A percentile compares a stretch with the other conserved stretches of the same genome.
Evolutionary conservation across 2,113 vertebrate species (phyloP).

Genomic region (Nothoprocta pentlandii): DNA sequence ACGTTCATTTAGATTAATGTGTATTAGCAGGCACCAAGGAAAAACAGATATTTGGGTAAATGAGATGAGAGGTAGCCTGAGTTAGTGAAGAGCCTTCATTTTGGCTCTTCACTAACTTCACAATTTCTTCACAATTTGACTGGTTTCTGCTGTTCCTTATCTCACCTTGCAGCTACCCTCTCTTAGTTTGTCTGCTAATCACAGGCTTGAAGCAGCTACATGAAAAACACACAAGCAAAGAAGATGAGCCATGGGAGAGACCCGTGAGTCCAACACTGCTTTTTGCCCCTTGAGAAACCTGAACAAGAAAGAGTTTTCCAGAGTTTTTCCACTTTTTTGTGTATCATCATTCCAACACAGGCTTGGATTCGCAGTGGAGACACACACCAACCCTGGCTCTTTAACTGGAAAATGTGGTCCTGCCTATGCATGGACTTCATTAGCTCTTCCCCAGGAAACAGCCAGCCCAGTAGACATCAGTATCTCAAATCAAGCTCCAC

Average conservation of each 20-base stretch:
- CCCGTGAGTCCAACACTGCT: no score
- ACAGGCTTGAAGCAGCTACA: not conserved
- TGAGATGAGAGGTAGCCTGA: not conserved
- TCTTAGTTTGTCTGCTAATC: not conserved
- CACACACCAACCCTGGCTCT: not conserved
- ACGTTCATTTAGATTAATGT: not conserved
- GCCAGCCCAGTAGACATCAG: not conserved
- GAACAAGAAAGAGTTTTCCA: not conserved
- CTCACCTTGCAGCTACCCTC: not conserved
- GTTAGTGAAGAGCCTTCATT: not conserved
- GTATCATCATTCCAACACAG: not conserved
- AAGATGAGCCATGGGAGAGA: not conserved
- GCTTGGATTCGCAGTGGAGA: not conserved
- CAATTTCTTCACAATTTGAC: no score
- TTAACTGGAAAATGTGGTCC: not conserved
- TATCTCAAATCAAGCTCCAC: fast-evolving
- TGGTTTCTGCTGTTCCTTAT: not conserved
- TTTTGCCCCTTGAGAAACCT: not conserved
- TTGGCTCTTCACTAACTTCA: not conserved
- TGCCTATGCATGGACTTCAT: not conserved
- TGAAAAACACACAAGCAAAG: not conserved
- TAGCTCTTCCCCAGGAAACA: not conserved
- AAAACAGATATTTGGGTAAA: not conserved
- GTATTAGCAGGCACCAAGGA: not conserved
- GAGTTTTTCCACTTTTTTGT: not conserved